Percentiles rank a stretch among this genome's conserved stretches.
phyloP scores from a whole-genome alignment of 2,888 invertebrate species.

The Eilema caniola region DNA sequence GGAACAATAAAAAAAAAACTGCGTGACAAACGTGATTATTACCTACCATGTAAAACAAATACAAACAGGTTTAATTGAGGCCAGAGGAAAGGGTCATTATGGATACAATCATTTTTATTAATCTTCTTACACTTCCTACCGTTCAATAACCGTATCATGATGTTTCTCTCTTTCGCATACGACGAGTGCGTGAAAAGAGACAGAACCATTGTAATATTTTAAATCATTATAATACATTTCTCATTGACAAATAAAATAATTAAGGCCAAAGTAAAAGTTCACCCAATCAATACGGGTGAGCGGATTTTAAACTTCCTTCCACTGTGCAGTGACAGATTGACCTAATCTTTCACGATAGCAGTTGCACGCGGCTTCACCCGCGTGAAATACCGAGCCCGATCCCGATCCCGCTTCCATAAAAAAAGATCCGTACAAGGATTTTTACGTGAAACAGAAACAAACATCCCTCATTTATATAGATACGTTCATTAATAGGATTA shows the following conservation, averaged over 20 bases:
- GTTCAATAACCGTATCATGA: not conserved
- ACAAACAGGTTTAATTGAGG: slow-evolving; percentile 9
- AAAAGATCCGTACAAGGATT: not conserved
- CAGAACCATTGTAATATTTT: not conserved
- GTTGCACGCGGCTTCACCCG: too few relatives aligned
- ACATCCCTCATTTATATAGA: too few relatives aligned
- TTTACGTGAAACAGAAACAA: not conserved
- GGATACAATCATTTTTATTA: slow-evolving; percentile 1
- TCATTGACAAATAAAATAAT: not conserved
- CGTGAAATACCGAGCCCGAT: not conserved
- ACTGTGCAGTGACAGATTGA: not conserved
- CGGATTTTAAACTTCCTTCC: not conserved
- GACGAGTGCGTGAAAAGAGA: not conserved
- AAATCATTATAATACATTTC: not conserved
- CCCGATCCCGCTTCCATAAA: not conserved
- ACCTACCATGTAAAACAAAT: not conserved
- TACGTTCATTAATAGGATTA: too few relatives aligned
- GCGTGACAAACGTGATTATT: slow-evolving; percentile 18
- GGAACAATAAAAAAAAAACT: slow-evolving; percentile 11
- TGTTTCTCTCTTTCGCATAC: not conserved
- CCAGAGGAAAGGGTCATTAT: slow-evolving; percentile 5
- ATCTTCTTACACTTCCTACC: slow-evolving; percentile 6
- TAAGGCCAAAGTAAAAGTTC: slow-evolving; percentile 12
- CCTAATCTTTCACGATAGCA: not conserved
- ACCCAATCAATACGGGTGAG: not conserved